A percentile compares a stretch with the other conserved stretches of the same genome.
phyloP scores from a whole-genome alignment of 2,888 invertebrate genomes.

The Pyrrhosoma nymphula region DNA sequence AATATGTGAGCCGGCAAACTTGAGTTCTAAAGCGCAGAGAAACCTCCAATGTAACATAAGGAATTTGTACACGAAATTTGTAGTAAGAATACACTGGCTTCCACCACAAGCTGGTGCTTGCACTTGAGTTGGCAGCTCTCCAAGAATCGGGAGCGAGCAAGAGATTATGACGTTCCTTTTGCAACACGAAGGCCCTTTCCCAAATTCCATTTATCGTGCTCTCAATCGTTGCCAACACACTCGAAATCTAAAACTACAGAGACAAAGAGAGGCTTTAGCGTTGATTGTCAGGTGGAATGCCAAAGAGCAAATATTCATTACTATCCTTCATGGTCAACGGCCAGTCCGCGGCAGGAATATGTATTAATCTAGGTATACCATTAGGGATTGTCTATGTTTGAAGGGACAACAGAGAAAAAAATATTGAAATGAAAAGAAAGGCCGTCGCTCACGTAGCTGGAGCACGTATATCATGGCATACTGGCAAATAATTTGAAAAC shows the following conservation, averaged over 20 bases:
- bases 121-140: not conserved
- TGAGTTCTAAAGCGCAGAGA: not conserved
- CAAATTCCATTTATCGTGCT: not conserved
- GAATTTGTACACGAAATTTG: not conserved
- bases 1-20: no score
- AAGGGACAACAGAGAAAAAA: no score
- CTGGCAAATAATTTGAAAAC: no score
- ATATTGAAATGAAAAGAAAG: no score
- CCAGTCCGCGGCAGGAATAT: no score
- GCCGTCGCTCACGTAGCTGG: no score
- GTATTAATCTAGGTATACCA: no score
- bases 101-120: not conserved
- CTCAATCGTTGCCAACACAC: not conserved
- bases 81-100: not conserved
- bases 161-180: not conserved
- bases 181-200: not conserved
- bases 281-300: not conserved
- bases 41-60: not conserved
- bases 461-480: no score
- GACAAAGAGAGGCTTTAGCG: not conserved
- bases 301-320: not conserved
- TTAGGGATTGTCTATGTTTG: no score
- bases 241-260: not conserved
- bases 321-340: no score
- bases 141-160: conserved; percentile 18